Conservation (phyloP, 2,888 invertebrate genomes). For the Tricholauxania praeusta region DNA sequence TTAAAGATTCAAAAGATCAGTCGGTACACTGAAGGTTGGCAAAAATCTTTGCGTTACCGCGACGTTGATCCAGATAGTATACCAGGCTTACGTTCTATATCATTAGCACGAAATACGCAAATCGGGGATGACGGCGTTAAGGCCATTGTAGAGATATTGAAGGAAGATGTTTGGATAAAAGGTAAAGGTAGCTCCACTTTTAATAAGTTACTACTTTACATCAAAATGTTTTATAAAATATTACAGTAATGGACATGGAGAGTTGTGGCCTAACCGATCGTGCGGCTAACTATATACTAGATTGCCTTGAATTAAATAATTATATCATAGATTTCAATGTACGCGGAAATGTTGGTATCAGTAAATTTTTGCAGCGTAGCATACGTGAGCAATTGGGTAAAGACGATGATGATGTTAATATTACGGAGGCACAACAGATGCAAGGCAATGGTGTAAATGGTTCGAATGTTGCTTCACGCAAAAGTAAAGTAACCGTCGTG, state of each 20-base stretch:
- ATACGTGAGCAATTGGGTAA: conserved; percentile 69
- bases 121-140: conserved; percentile 76
- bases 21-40: conserved; percentile 85
- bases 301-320: conserved; percentile 74
- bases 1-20: conserved; percentile 75
- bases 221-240: not conserved
- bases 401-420: conserved; percentile 55
- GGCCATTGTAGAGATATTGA: conserved; percentile 75
- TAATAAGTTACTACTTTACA: not conserved
- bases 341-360: conserved; percentile 72
- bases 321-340: conserved; percentile 79
- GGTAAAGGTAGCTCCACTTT: conserved; percentile 60
- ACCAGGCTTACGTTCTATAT: conserved; percentile 78
- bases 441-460: conserved; percentile 58
- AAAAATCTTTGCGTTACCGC: conserved; percentile 82
- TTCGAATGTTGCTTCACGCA: conserved; percentile 48
- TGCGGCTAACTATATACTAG: conserved; percentile 71
- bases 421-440: conserved; percentile 42
- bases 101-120: conserved; percentile 77
- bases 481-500: conserved; percentile 54
- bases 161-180: conserved; percentile 86
- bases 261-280: conserved; percentile 79
- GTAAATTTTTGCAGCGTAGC: conserved; percentile 68
- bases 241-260: conserved; percentile 77
- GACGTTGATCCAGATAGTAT: conserved; percentile 79